Evolutionary conservation across 2,888 invertebrate genomes (phyloP).

Genomic region (Chrysomela aeneicollis): DNA sequence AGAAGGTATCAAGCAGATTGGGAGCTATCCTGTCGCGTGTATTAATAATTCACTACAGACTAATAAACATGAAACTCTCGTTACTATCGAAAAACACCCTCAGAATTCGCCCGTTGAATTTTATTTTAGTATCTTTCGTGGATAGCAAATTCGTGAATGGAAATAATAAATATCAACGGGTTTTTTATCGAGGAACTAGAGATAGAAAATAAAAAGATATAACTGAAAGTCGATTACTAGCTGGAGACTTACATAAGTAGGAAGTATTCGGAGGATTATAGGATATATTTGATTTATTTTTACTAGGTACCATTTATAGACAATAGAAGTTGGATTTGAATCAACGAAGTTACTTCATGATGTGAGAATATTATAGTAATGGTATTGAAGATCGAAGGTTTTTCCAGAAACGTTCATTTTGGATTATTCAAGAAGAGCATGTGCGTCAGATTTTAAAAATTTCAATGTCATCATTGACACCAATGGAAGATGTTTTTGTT

Average conservation of each 20-base stretch:
- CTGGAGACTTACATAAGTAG: not conserved
- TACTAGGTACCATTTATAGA: no score
- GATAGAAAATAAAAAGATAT: not conserved
- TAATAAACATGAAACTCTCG: conserved; percentile 38
- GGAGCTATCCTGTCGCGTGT: not conserved
- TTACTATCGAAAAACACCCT: not conserved
- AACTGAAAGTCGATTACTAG: not conserved
- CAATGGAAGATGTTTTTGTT: no score
- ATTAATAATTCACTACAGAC: conserved; percentile 38
- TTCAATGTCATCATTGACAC: no score
- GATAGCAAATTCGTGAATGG: not conserved
- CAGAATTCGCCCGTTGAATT: not conserved
- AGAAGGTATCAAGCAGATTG: not conserved
- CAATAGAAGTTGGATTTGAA: no score
- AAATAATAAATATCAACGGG: not conserved
- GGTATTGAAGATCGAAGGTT: no score
- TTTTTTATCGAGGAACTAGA: not conserved
- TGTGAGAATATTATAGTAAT: no score
- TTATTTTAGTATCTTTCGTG: not conserved
- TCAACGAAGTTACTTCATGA: no score
- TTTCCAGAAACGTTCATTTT: no score
- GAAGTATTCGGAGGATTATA: no score
- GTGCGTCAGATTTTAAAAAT: no score
- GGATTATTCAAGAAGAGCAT: no score
- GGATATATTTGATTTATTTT: no score